Base-by-base conservation (phyloP, 2,113 vertebrate species). In the Urocolius indicus region DNA sequence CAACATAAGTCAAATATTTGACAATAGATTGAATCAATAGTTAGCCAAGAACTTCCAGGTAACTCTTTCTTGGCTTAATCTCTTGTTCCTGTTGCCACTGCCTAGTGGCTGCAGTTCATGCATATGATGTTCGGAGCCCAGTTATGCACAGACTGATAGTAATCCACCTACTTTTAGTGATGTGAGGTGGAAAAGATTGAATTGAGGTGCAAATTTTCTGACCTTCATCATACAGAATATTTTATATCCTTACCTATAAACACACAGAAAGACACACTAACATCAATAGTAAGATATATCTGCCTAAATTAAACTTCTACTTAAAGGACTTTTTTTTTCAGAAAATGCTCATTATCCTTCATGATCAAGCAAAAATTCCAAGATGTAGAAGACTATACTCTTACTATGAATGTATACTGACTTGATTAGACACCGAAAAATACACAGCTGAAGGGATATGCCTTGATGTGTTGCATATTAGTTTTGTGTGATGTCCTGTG, bases 211-310 rank as follows among this genome's bases (percentile, higher is more conserved):
- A 73, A 73, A 71, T 72, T 19, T 89, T 89, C 32, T 51, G 19
- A 46, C 3, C 6, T 18, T 52, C 26, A 16, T 65, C 36, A 17
- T 59, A 41, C 10, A 61, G 62, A 84, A 32, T 45, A 20, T 9
- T 74, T 78, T 79, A n/a, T 6, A 9, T 26, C 1, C 0, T 10
- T 54, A n/a, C 6, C 3, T 1, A 0, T n/a, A 72, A 86, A 38
- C 11, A 4, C 5, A 41, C 5, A 30, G 58, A 69, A 54, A 59
- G 11, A 43, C 6, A 11, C 6, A 36, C 6, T 26, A 22, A 54
- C 4, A 75, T 78, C 27, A 59, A 13, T 3, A 62, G 8, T 17
- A 69, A 78, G 7, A 29, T 21, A 9, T 7, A 67, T 66, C 73
- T 77, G 36, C 24, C 48, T 30, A n/a, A 66, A 74, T 71, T 54